Base-by-base conservation (phyloP, 2,797 vertebrate species). In the Microcaecilia unicolor region DNA sequence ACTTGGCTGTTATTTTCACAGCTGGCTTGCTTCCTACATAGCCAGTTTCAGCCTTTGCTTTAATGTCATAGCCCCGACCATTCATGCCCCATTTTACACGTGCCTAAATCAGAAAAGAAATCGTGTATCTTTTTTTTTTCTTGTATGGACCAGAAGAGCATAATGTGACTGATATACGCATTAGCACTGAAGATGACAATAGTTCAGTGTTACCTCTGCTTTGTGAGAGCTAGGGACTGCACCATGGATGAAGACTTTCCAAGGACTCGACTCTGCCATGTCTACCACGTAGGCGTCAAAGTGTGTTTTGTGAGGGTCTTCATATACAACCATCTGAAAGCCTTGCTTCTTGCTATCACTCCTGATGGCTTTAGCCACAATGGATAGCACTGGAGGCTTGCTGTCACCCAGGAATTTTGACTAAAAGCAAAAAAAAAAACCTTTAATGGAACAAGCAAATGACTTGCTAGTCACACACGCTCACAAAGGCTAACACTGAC, bases 201-300 rank as follows among this genome's bases (percentile, higher is more conserved):
- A 9, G 37, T 25, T 20, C 25, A 52, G 17, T 12, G 80, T 85
- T 80, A 93, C 91, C 41, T 10, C 51, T 34, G 77, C 73, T 79
- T 90, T 89, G 63, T 88, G 76, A 40, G 51, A 4, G 59, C 83
- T 90, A 49, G 86, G 59, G 34, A 83, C 34, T 18, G 79, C 44
- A 21, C 69, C 78, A 40, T 90, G 86, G 27, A 75, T 78, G 51
- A 86, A 90, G 34, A 91, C 56, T 54, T 70, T 85, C 80, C 78
- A 89, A 42, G 78, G 75, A 69, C 85, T 64, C 10, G 57, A 51
- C 25, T 78, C 74, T 11, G 61, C 58, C 19, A 89, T 64, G 38
- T 83, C 79, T 47, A 79, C 76, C 20, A 85, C 18, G 37, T 84
- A 76, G 3, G 87, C 9, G 60, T 92, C 89, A 15, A 87, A 0